These are phyloP conservation scores for Meteorus sp. DNA, from an alignment of 1,140 invertebrate genomes.

Conservation along the genomic window DNA sequence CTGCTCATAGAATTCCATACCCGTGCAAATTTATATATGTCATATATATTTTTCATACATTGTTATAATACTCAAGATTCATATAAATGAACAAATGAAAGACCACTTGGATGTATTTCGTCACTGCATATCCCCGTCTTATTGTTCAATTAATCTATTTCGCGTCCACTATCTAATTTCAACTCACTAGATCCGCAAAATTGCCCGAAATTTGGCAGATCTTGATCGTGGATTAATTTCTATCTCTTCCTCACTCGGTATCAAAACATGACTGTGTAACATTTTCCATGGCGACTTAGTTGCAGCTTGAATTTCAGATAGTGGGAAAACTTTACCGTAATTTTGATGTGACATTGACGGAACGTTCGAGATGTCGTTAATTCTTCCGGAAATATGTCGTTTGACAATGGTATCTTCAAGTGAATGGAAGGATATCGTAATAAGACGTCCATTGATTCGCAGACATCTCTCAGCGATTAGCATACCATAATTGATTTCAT, in stretches of 20 bases:
- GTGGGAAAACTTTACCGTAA: conserved; percentile 60
- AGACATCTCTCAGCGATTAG: conserved; percentile 77
- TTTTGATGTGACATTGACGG: conserved; percentile 69
- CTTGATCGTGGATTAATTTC: conserved; percentile 78
- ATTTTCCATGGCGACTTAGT: conserved; percentile 73
- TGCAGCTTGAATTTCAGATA: conserved; percentile 64
- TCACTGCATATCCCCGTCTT: too few relatives aligned
- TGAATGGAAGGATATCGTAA: conserved; percentile 89
- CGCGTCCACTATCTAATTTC: conserved; percentile 18
- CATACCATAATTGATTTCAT: conserved; percentile 92
- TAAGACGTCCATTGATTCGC: conserved; percentile 74
- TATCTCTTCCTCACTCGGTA: conserved; percentile 74
- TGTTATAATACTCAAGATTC: conserved; percentile 25
- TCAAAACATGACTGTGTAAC: conserved; percentile 79
- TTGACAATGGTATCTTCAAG: conserved; percentile 96
- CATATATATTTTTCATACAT: conserved; percentile 4
- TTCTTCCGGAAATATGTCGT: conserved; percentile 79
- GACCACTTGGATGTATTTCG: too few relatives aligned
- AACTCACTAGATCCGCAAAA: conserved; percentile 67
- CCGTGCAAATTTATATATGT: conserved; percentile 22
- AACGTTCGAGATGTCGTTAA: conserved; percentile 69
- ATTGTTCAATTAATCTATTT: too few relatives aligned
- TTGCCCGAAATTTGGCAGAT: conserved; percentile 86
- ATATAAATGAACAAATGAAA: too few relatives aligned
- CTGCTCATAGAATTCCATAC: conserved; percentile 15